Base-by-base conservation (phyloP, 2,888 invertebrate species). In the Nomada ferruginata region DNA sequence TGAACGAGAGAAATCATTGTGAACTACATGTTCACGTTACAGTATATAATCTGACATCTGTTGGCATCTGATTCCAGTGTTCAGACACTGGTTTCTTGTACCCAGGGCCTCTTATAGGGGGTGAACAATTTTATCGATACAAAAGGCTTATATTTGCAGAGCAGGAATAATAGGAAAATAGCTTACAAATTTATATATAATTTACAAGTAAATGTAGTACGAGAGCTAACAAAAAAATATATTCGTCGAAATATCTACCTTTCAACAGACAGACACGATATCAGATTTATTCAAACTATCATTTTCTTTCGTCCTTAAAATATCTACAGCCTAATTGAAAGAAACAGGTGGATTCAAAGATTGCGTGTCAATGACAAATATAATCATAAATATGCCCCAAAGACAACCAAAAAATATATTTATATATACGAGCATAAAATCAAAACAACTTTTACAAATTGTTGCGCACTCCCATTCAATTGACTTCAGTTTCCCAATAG, bases 31-130 rank as follows among this genome's bases (percentile, higher is more conserved):
- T 26, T 79, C 76, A 11, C 26, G 44, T 75, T 76, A 7, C 76
- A 78, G 3, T 7, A 18, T 75, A n/a, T 63, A 78, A 78, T 74
- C 36, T 18, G 20, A 44, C 78, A 79, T 79, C 76, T 79, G 78
- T 76, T 75, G 57, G 52, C 63, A 36, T 68, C 44, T 63, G 61
- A 18, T 47, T 18, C 3, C 26, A 47, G 9, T 10, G 60, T 63
- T 68, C 57, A 23, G 36, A 50, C 50, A 26, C 47, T 29, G 50
- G 42, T 23, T 15, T 53, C 15, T 5, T 47, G 3, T n/a, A 50
- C 23, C 29, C 20, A n/a, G 15, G n/a, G 11, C 36, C 13, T 3
- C 29, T 55, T 36, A 15, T 26, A 23, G 15, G 18, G 36, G 18
- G 42, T 44, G 26, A 26, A 26, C 20, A 57, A 57, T 23, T 23